Conservation (phyloP, 2,113 vertebrate species). For the Pycnonotus jocosus region DNA sequence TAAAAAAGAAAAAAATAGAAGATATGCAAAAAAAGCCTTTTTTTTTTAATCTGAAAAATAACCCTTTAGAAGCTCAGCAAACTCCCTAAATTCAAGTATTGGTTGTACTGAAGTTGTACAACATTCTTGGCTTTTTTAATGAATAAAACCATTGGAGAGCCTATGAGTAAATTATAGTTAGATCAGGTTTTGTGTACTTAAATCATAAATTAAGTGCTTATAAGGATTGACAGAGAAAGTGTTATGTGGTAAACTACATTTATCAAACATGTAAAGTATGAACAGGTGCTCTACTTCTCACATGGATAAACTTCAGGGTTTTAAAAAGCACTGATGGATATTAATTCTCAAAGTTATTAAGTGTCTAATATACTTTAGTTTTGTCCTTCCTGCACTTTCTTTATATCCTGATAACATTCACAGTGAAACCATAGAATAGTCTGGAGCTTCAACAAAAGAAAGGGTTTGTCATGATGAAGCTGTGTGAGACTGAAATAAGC, state of each 20-base stretch:
- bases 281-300: not conserved
- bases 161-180: not conserved
- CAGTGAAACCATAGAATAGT: not conserved
- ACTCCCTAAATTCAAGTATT: not conserved
- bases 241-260: not conserved
- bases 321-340: not conserved
- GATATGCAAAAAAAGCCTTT: fast-evolving
- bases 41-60: not conserved
- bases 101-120: not conserved
- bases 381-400: not conserved
- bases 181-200: not conserved
- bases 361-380: not conserved
- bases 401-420: not conserved
- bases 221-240: not conserved
- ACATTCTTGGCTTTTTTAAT: not conserved
- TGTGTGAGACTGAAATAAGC: not conserved
- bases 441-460: not conserved
- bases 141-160: not conserved
- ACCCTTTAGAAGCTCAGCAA: not conserved
- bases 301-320: not conserved
- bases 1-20: constrained; percentile 51
- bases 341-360: not conserved
- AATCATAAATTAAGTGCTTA: not conserved
- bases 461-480: not conserved
- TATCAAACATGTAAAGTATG: not conserved